Conservation (phyloP, 1,140 invertebrate species). For the Zaprionus capensis region DNA sequence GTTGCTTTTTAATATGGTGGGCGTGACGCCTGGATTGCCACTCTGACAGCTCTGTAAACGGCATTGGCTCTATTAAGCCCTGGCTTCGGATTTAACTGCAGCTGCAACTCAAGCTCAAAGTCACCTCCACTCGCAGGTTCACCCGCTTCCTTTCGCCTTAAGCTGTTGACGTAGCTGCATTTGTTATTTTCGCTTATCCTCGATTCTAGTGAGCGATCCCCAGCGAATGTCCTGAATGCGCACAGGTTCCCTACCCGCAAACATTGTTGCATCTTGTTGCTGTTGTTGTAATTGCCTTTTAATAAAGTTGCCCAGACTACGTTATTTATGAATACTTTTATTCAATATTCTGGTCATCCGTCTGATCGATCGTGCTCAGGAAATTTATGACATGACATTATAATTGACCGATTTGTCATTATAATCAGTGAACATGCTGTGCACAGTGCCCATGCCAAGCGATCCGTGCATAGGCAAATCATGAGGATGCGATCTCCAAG, state of each 20-base stretch:
- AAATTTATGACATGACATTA: constrained; percentile 80
- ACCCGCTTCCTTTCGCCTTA: constrained; percentile 53
- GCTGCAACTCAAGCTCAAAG: not conserved
- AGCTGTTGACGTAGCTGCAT: constrained; percentile 49
- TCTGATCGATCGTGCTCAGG: constrained; percentile 68
- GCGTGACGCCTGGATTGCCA: constrained; percentile 65
- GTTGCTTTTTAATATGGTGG: constrained; percentile 74
- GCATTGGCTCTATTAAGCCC: constrained; percentile 65
- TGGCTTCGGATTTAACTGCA: constrained; percentile 11
- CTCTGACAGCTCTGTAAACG: constrained; percentile 68
- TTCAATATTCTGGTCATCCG: constrained; percentile 69
- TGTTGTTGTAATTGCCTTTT: constrained; percentile 19
- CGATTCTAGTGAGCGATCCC: not conserved
- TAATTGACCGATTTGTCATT: constrained; percentile 83
- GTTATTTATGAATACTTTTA: constrained; percentile 73
- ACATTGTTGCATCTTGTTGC: constrained; percentile 35
- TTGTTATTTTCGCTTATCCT: constrained; percentile 51
- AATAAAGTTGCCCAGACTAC: constrained; percentile 60
- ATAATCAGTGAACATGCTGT: constrained; percentile 70
- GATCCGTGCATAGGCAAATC: constrained; percentile 16
- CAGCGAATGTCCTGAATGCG: constrained; percentile 4
- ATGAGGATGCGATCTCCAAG: constrained; percentile 10
- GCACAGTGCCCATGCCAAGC: not conserved
- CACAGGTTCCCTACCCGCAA: not conserved
- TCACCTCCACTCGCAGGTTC: constrained; percentile 21